Evolutionary conservation across 2,113 vertebrate species (phyloP).

Genomic region (Myodes glareolus): DNA sequence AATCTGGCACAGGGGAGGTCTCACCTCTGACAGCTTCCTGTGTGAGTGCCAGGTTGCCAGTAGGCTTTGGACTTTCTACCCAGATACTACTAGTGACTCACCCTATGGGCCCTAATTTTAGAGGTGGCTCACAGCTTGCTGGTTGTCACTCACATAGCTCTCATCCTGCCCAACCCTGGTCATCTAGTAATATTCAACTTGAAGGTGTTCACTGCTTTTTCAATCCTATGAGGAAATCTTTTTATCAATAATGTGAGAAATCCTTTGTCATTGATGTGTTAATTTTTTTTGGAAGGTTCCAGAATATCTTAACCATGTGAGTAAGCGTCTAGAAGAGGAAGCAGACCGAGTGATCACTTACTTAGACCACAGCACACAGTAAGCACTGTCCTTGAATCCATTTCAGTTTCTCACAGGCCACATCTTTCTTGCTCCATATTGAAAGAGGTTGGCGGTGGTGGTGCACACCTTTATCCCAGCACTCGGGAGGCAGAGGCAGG

Average conservation of each 20-base stretch:
- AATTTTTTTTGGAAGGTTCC: slow-evolving; percentile 85
- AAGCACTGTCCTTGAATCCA: slow-evolving; percentile 57
- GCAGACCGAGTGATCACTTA: slow-evolving; percentile 90
- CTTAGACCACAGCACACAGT: slow-evolving; percentile 91
- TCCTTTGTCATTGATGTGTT: background rate
- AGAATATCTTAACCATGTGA: slow-evolving; percentile 91
- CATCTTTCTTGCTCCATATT: background rate
- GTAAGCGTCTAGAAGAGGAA: slow-evolving; percentile 90
- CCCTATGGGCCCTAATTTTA: background rate
- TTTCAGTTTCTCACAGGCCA: background rate
- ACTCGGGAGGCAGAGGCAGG: background rate
- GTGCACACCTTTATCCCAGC: background rate
- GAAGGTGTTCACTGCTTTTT: background rate
- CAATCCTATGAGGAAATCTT: background rate
- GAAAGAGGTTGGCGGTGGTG: background rate
- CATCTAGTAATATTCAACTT: background rate
- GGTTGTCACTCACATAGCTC: background rate
- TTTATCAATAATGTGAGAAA: background rate
- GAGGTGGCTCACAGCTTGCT: background rate
- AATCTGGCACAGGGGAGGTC: background rate
- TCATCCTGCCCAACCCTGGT: fast-evolving
- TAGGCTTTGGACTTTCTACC: background rate
- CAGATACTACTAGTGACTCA: background rate
- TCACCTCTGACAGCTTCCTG: background rate
- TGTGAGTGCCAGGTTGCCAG: fast-evolving